Percentiles rank a stretch among this genome's conserved stretches.
These are phyloP conservation scores for Ceyx cyanopectus DNA, from an alignment of 2,113 vertebrate species.

Conservation along the genomic window DNA sequence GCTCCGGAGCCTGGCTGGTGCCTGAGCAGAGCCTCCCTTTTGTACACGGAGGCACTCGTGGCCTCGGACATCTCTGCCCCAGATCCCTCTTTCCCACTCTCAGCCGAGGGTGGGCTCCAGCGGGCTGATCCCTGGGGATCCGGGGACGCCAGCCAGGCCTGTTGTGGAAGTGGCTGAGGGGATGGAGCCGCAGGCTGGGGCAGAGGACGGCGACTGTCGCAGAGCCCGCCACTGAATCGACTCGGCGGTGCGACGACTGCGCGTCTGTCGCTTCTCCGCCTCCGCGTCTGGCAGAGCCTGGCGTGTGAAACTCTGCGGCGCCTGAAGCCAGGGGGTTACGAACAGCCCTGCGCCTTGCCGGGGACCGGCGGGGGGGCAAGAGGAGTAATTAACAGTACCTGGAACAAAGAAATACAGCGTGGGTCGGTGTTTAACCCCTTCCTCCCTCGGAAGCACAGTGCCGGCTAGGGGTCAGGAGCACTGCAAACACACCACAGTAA, in stretches of 20 bases:
- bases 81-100: background rate
- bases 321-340: rapidly evolving
- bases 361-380: background rate
- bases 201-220: background rate
- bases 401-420: rapidly evolving
- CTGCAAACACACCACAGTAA: rapidly evolving
- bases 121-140: background rate
- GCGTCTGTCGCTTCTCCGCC: background rate
- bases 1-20: background rate
- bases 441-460: background rate
- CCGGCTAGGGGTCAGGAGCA: background rate
- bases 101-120: background rate
- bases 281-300: rapidly evolving
- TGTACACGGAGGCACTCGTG: rapidly evolving
- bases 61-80: background rate
- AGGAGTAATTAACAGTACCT: background rate
- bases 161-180: background rate
- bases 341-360: background rate
- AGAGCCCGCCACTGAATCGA: rapidly evolving
- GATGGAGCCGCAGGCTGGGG: background rate
- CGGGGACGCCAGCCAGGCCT: background rate
- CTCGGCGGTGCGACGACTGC: rapidly evolving
- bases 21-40: background rate
- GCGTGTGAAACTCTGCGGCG: rapidly evolving
- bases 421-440: background rate